A percentile compares a stretch with the other conserved stretches of the same genome.
phyloP scores from a whole-genome alignment of 1,140 invertebrate species.

The Drosophila chauvacae region DNA sequence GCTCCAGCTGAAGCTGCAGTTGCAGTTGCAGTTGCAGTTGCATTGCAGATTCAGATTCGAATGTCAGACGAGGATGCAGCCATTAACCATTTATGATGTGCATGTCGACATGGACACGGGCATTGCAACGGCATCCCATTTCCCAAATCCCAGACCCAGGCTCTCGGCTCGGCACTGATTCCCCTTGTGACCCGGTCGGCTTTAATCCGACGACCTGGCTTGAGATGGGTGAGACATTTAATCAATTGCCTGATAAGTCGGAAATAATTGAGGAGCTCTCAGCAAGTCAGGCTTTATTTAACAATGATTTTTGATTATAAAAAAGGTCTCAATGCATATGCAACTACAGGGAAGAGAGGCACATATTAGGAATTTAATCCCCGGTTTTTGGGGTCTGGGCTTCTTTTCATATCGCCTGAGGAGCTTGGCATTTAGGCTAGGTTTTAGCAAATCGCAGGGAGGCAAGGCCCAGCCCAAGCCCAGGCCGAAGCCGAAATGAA shows the following conservation, averaged over 20 bases:
- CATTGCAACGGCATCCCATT: conserved; percentile 29
- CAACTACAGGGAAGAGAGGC: background rate
- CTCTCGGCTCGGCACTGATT: conserved; percentile 26
- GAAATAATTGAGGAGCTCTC: conserved; percentile 41
- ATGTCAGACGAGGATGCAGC: conserved; percentile 15
- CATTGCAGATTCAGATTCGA: conserved; percentile 15
- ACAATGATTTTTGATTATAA: conserved; percentile 7
- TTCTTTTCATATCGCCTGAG: conserved; percentile 25
- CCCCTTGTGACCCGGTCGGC: conserved; percentile 33
- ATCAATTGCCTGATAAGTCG: conserved; percentile 48
- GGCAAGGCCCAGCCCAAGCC: conserved; percentile 31
- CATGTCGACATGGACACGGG: conserved; percentile 46
- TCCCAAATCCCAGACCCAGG: background rate
- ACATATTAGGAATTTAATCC: conserved; percentile 16
- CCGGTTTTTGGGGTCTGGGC: conserved; percentile 11
- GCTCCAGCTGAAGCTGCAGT: background rate
- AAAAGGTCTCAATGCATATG: background rate
- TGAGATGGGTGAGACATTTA: conserved; percentile 48
- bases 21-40: conserved; percentile 10
- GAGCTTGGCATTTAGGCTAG: conserved; percentile 32
- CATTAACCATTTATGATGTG: conserved; percentile 79
- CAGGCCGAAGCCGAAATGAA: conserved; percentile 47
- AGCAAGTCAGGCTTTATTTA: conserved; percentile 15
- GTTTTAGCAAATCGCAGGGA: conserved; percentile 68
- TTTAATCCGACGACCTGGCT: conserved; percentile 53